Conservation (phyloP, 2,888 invertebrate species). For the Aphodius granarius region DNA sequence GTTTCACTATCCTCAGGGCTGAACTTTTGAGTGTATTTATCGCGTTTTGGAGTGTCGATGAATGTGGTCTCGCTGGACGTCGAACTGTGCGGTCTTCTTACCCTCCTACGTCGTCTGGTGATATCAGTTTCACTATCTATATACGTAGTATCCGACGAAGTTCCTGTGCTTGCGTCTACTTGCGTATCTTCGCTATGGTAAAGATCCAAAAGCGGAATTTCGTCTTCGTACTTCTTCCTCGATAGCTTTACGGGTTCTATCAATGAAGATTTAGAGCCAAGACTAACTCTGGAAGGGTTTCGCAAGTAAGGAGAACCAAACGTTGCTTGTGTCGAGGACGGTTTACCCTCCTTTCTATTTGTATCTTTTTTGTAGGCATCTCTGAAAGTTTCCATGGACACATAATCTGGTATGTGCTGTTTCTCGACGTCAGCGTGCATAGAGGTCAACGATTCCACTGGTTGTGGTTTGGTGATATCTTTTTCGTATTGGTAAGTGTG, state of each 20-base stretch:
- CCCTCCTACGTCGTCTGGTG: background rate
- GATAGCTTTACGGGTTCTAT: background rate
- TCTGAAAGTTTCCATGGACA: slow-evolving; percentile 46
- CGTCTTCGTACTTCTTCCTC: slow-evolving; percentile 1
- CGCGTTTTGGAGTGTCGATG: slow-evolving; percentile 18
- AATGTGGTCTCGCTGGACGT: slow-evolving; percentile 21
- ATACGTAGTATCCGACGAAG: slow-evolving; percentile 15
- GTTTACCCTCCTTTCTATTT: background rate
- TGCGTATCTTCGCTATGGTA: slow-evolving; percentile 6
- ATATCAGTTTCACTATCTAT: slow-evolving; percentile 12
- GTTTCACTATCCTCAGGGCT: background rate
- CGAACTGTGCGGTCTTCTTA: slow-evolving; percentile 9
- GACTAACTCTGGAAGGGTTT: background rate
- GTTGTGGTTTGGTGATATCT: slow-evolving; percentile 29
- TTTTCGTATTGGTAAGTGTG: slow-evolving; percentile 48
- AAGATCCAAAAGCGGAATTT: slow-evolving; percentile 20
- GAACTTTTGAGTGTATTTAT: slow-evolving; percentile 3
- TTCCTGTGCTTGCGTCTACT: background rate
- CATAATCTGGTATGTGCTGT: slow-evolving; percentile 47
- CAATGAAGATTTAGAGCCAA: background rate
- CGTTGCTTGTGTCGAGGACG: background rate
- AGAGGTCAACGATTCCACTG: slow-evolving; percentile 12
- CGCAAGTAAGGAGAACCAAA: background rate
- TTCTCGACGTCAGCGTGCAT: slow-evolving; percentile 47
- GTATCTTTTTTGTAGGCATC: background rate